Evolutionary conservation across 1,140 invertebrate genomes (phyloP), one percentile per base, ranked within the genome.

Genomic region (Trichogramma pretiosum): DNA sequence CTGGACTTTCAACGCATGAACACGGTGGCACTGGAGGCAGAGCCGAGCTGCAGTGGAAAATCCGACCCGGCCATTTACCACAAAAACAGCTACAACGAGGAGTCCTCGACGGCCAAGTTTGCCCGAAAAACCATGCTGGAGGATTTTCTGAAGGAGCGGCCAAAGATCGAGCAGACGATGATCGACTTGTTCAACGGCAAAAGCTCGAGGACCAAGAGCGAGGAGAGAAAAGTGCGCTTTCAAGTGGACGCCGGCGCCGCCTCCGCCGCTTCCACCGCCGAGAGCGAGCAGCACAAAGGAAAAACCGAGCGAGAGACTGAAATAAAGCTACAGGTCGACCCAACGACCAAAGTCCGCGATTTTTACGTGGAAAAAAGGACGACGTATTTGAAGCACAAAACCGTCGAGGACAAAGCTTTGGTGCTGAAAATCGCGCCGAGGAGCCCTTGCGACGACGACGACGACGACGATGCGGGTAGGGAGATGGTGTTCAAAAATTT

Each of bases 1-100:
- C 42, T 70, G 33, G 69, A 72, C 30, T 62, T 69, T 32, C 60
- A 52, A 13, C 32, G 57, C 21, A 68, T 72, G 55, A 72, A 72
- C 28, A 72, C 68, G 5, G 62, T 72, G 1, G 68, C 64, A 5
- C 50, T 70, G 16, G 48, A 19, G 11, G 35, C 19, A 3, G 30
- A 38, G 1, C 19, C 2, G 1, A 10, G 17, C 0, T 21, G 17
- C 1, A 18, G 14, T 10, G 0, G 35, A 48, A n/a, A 24, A 45
- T 36, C 40, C 42, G 33, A 21, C 5, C 2, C 47, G 0, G 3
- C 33, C 0, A 42, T 38, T 8, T 43, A 44, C n/a, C 5, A 16
- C 3, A 49, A 49, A 30, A 49, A 49, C 18, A 36, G 38, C 13
- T 48, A 48, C 24, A 16, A 35, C 7, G 10, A 10, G 11, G 24